Conservation (phyloP, 2,113 vertebrate genomes). For the Boleophthalmus pectinirostris region DNA sequence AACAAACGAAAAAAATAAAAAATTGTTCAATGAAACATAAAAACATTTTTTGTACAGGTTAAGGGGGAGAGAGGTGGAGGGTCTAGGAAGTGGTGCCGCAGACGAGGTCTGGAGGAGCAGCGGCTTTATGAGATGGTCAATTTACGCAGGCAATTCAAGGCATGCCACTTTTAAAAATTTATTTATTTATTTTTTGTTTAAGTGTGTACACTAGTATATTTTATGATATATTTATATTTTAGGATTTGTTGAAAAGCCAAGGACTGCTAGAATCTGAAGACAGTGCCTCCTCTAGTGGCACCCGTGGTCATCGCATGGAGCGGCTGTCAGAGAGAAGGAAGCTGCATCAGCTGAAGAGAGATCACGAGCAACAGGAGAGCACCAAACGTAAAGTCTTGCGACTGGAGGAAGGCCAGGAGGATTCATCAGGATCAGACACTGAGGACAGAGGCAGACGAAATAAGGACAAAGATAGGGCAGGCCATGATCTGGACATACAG, state of each 20-base stretch:
- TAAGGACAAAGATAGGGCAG: conserved; percentile 50
- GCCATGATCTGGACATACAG: conserved; percentile 84
- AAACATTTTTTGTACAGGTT: conserved; percentile 73
- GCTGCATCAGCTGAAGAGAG: conserved; percentile 82
- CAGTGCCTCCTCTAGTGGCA: conserved; percentile 16
- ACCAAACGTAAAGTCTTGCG: conserved; percentile 81
- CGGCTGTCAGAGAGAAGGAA: conserved; percentile 76
- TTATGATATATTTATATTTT: not conserved
- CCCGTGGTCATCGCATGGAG: conserved; percentile 72
- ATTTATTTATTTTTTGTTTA: not conserved
- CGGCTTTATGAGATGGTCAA: conserved; percentile 91
- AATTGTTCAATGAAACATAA: not conserved
- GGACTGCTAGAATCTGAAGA: conserved; percentile 72
- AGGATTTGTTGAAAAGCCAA: conserved; percentile 85
- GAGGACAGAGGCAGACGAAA: conserved; percentile 20
- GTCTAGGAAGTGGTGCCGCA: conserved; percentile 88
- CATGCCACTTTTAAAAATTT: conserved; percentile 35
- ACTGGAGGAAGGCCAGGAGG: conserved; percentile 72
- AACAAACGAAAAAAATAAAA: not conserved
- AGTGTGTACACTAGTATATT: not conserved
- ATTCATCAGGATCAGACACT: conserved; percentile 70
- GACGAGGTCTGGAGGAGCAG: conserved; percentile 89
- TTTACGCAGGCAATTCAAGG: conserved; percentile 90
- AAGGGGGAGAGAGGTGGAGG: conserved; percentile 78
- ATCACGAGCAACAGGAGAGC: conserved; percentile 73